phyloP scores from a whole-genome alignment of 2,888 invertebrate species.

The Macropis europaea region DNA sequence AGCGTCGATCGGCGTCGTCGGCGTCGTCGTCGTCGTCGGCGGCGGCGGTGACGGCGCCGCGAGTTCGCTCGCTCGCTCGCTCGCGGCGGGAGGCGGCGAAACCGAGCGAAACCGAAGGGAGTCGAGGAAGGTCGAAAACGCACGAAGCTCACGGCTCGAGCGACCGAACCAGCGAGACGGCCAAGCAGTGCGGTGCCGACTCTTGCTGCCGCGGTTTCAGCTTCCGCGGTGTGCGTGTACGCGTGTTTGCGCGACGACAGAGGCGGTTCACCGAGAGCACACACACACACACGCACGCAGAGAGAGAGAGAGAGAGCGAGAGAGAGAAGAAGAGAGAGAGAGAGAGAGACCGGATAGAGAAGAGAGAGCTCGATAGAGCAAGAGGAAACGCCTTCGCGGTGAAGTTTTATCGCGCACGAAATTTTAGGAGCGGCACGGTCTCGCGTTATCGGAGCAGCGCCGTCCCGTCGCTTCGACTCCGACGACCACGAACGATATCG shows the following conservation, averaged over 20 bases:
- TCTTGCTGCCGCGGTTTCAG: constrained; percentile 64
- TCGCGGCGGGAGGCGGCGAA: constrained; percentile 56
- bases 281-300: constrained; percentile 1
- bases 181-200: constrained; percentile 68
- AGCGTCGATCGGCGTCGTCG: neutral
- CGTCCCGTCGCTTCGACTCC: neutral
- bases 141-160: constrained; percentile 61
- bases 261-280: constrained; percentile 36
- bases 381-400: constrained; percentile 3
- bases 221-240: constrained; percentile 51
- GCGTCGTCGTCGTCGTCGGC: neutral
- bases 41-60: neutral
- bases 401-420: constrained; percentile 13
- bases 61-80: constrained; percentile 11
- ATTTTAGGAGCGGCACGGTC: constrained; percentile 39
- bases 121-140: constrained; percentile 60
- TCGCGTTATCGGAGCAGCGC: constrained; percentile 35
- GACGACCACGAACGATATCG: neutral
- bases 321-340: neutral
- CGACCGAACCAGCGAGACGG: constrained; percentile 62
- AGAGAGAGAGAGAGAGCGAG: neutral
- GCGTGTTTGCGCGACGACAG: constrained; percentile 60
- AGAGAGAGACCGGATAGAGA: constrained; percentile 1
- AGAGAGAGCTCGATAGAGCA: neutral
- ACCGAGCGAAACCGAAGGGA: constrained; percentile 53